Conservation (phyloP, 1,140 invertebrate genomes). For the Drosophila aff. region DNA sequence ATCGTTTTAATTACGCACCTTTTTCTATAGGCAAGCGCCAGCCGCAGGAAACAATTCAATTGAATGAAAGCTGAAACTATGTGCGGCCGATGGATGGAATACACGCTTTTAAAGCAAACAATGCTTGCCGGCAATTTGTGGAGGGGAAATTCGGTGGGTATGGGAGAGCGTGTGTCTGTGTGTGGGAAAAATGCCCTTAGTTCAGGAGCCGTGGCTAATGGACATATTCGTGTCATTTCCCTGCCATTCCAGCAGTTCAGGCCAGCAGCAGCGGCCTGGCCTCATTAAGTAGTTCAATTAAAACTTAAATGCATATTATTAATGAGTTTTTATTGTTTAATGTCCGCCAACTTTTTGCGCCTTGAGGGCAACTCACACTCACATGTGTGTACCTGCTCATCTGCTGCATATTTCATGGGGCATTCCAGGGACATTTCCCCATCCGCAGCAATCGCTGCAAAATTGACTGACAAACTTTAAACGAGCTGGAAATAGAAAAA, state of each 20-base stretch:
- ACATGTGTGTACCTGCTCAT: slow-evolving; percentile 6
- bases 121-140: slow-evolving; percentile 17
- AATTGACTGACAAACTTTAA: slow-evolving; percentile 52
- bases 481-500: slow-evolving; percentile 15
- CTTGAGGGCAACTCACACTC: slow-evolving; percentile 35
- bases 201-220: slow-evolving; percentile 30
- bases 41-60: slow-evolving; percentile 65
- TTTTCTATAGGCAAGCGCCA: slow-evolving; percentile 48
- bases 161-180: background rate
- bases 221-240: slow-evolving; percentile 58
- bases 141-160: slow-evolving; percentile 13
- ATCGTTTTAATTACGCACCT: slow-evolving; percentile 80
- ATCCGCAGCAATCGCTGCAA: slow-evolving; percentile 4
- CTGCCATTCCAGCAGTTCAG: slow-evolving; percentile 12
- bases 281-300: slow-evolving; percentile 82
- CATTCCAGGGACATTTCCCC: slow-evolving; percentile 34
- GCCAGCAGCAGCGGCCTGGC: slow-evolving; percentile 32
- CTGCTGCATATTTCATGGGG: slow-evolving; percentile 67
- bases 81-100: slow-evolving; percentile 9
- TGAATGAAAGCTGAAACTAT: slow-evolving; percentile 73
- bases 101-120: slow-evolving; percentile 40
- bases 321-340: slow-evolving; percentile 83
- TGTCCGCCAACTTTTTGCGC: slow-evolving; percentile 57
- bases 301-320: slow-evolving; percentile 82
- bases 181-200: slow-evolving; percentile 23